phyloP scores from a whole-genome alignment of 2,797 vertebrate genomes.

The Apogon talboti region DNA sequence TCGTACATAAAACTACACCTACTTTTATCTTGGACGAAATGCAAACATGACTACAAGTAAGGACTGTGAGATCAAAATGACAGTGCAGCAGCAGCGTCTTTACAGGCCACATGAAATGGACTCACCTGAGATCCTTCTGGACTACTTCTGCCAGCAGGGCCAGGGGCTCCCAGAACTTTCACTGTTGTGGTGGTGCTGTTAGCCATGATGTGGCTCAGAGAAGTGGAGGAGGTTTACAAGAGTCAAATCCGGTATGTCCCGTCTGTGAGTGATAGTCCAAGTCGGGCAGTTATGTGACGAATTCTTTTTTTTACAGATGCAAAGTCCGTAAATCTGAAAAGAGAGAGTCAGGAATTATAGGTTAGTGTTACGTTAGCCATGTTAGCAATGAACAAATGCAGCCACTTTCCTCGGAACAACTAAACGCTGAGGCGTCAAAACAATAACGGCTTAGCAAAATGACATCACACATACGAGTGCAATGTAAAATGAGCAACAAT shows the following conservation, averaged over 20 bases:
- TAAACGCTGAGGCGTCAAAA: neutral
- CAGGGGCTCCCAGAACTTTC: constrained; percentile 88
- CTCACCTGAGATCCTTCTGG: constrained; percentile 95
- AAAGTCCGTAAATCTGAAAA: constrained; percentile 83
- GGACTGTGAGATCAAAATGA: too few relatives aligned
- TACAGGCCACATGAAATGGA: neutral
- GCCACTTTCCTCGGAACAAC: neutral
- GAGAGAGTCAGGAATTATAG: neutral
- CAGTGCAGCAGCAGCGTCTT: neutral
- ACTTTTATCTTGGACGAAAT: neutral
- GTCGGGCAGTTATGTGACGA: constrained; percentile 77
- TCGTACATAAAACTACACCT: neutral
- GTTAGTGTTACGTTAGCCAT: neutral
- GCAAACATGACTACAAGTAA: neutral
- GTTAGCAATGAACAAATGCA: neutral
- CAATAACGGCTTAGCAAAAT: neutral
- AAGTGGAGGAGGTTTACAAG: constrained; percentile 67
- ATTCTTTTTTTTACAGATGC: constrained; percentile 77
- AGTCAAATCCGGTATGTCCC: constrained; percentile 45
- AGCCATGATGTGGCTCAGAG: constrained; percentile 88
- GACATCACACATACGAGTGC: neutral
- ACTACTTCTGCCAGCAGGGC: constrained; percentile 91
- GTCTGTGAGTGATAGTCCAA: constrained; percentile 80
- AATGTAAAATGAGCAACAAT: rapidly evolving
- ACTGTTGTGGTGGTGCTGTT: constrained; percentile 88